Conservation (phyloP, 1,140 invertebrate species). For the Cotesia typhae region DNA sequence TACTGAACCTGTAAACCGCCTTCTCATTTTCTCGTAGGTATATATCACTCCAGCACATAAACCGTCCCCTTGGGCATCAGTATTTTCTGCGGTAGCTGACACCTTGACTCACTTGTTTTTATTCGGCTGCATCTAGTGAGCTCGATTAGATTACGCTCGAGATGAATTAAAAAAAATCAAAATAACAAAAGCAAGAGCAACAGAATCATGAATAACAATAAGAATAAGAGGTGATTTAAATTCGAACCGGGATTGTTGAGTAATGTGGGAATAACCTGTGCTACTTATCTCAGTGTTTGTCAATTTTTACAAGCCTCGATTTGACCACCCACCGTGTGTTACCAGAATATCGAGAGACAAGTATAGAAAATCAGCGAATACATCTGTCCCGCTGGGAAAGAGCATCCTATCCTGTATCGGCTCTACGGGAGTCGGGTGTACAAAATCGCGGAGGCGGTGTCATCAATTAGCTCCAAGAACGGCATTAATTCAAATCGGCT, state of each 20-base stretch:
- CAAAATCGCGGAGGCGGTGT: slow-evolving; percentile 42
- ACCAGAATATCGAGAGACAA: slow-evolving; percentile 25
- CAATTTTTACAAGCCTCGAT: neutral
- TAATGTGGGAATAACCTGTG: slow-evolving; percentile 2
- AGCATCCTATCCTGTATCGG: slow-evolving; percentile 41
- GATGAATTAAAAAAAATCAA: too few species aligned
- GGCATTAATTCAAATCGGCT: slow-evolving; percentile 43
- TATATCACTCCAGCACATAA: slow-evolving; percentile 55
- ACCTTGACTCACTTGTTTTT: too few species aligned
- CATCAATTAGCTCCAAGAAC: slow-evolving; percentile 43
- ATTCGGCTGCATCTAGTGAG: too few species aligned
- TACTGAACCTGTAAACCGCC: slow-evolving; percentile 40
- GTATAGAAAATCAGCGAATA: slow-evolving; percentile 20
- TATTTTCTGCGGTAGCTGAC: too few species aligned
- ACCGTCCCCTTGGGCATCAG: slow-evolving; percentile 44
- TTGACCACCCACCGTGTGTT: slow-evolving; percentile 25
- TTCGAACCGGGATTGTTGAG: neutral
- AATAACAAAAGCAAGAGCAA: too few species aligned
- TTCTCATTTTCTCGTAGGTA: slow-evolving; percentile 41
- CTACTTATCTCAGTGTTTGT: slow-evolving; percentile 4
- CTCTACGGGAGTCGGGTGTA: slow-evolving; percentile 44
- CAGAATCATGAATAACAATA: too few species aligned
- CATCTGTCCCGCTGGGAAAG: slow-evolving; percentile 37
- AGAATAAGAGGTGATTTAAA: neutral
- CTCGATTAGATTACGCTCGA: too few species aligned